Evolutionary conservation across 2,113 vertebrate genomes (phyloP), one percentile per base, ranked within the genome.

Genomic region (Patagioenas fasciata): DNA sequence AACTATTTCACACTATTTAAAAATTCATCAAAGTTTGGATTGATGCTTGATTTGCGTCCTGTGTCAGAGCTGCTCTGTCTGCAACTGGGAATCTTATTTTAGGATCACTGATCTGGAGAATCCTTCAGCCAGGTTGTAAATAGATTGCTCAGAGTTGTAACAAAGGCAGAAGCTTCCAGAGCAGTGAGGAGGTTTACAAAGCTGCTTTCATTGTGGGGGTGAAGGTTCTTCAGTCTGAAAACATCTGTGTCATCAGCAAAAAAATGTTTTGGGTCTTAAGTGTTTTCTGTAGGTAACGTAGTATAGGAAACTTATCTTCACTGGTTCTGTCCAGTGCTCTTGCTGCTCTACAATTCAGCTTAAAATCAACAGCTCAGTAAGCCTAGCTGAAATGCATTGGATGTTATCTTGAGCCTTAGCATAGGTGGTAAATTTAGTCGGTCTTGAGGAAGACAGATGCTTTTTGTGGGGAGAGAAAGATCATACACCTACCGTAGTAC

Each of bases 401-500:
- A 23, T 40, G 10, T 26, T 62, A 31, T 72, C 71, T 60, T 25
- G 71, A 66, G 25, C 61, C 62, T 60, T 93, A 58, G 58, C 64
- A 80, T 6, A 38, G 38, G 42, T 40, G 25, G 34, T 61, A 77
- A 36, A 62, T 73, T 47, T 65, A 73, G 32, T 72, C 26, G 53
- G 19, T 44, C 36, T 26, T 28, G 24, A 65, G 58, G 13, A 88
- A 85, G 47, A 51, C 2, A 12, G 44, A 11, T 80, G 58, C 25
- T 67, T 75, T 69, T 65, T 54, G 15, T 44, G 42, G 15, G 42
- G 26, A 25, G 74, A 80, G 58, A 51, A 77, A 36, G 56, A 26
- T 48, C 7, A 6, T 79, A 5, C 0, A 0, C 11, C 6, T 60
- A 18, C 36, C 1, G 1, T 78, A 58, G 80, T 70, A 38, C 19